Conservation (phyloP, 2,797 vertebrate species). For the Agapornis canus region DNA sequence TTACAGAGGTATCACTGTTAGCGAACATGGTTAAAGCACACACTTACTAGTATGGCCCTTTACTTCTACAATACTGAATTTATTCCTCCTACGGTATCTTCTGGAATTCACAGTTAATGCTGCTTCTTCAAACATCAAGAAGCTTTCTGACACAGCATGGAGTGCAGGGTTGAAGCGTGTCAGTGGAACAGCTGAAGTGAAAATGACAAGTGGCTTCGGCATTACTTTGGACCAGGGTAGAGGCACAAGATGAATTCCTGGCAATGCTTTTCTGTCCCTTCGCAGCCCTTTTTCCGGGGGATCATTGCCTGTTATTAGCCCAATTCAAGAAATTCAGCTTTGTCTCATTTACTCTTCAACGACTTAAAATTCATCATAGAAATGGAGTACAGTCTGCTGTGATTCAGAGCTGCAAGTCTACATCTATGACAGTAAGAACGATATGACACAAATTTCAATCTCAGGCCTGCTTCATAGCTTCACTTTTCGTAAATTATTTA, state of each 20-base stretch:
- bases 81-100: not conserved
- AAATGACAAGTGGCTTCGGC: not conserved
- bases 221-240: not conserved
- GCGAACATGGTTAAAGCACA: not conserved
- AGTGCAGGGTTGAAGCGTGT: not conserved
- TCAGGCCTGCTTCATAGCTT: constrained; percentile 40
- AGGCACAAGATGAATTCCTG: constrained; percentile 35
- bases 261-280: not conserved
- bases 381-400: constrained; percentile 13
- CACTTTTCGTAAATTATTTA: constrained; percentile 59
- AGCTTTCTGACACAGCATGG: not conserved
- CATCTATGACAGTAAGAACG: constrained; percentile 37
- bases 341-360: constrained; percentile 64
- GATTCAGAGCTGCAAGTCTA: constrained; percentile 52
- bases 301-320: constrained; percentile 44
- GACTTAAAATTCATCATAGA: constrained; percentile 55
- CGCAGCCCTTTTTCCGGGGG: not conserved
- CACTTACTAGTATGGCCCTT: not conserved
- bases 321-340: constrained; percentile 42
- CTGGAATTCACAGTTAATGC: not conserved
- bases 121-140: not conserved
- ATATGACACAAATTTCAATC: constrained; percentile 49
- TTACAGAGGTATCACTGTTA: not conserved
- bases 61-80: not conserved
- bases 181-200: not conserved